Evolutionary conservation across 2,888 invertebrate genomes (phyloP), one percentile per base, ranked within the genome.

Genomic region (Acanthosepion pharaonis): DNA sequence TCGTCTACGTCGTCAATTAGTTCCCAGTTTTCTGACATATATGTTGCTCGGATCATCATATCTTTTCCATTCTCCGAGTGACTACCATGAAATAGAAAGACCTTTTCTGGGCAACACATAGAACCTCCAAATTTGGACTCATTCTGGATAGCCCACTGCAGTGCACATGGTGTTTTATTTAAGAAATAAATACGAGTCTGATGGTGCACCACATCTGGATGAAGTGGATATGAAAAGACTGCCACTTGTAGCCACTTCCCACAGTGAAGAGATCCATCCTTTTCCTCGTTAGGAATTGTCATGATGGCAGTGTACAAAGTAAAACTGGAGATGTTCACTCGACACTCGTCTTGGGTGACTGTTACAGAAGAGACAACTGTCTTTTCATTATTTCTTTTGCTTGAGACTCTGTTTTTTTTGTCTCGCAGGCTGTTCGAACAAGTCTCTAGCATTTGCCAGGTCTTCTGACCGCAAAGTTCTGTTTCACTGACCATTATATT

Each of bases 121-220:
- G 95, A 95, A 59, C 95, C 95, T 53, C 96, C 96, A 95, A 96
- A 96, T 49, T 95, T 94, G 59, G 96, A 95, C 95, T 96, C 96
- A 94, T 96, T 96, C 92, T 96, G 96, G 92, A 96, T 96, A 0
- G 96, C 96, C 96, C 96, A 96, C 94, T 96, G 96, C 20, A 96
- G 95, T 2, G 96, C 96, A 94, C 96, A 96, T 6, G 96, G 96
- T 5, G 96, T 96, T 94, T 96, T 96, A 95, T 96, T 96, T 20
- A 96, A 95, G 94, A 96, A 96, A 93, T 96, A 96, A 20, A 96
- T 94, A 20, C 96, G 94, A 42, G 96, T 95, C 95, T 96, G 96
- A 78, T 96, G 95, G 93, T 96, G 96, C 20, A 95, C 95, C 1
- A 95, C 95, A 5, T 95, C 94, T 55, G 95, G 94, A 28, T 95